Evolutionary conservation across 2,797 vertebrate species (phyloP), one percentile per base, ranked within the genome.

Genomic region (Salmo trutta): DNA sequence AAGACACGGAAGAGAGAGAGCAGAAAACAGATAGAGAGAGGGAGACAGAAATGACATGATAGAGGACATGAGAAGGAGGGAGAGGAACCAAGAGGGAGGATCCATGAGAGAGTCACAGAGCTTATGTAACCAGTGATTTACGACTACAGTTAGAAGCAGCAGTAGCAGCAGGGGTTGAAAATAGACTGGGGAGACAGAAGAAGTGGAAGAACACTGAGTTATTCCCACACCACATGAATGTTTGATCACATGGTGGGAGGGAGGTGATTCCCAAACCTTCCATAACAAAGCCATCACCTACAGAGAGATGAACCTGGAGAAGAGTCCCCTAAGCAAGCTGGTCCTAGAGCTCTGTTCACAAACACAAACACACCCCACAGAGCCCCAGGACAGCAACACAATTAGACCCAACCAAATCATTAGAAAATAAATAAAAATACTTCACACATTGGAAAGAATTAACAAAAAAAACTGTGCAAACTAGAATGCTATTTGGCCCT

Each of bases 101-200:
- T 8, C 41, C 10, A 47, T 47, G 41, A 47, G 56, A 62, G 56
- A 29, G 85, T 47, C 41, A 47, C 41, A 86, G 76, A 78, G 83
- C 89, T 94, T 95, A 93, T 84, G 89, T 94, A 94, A 94, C 85
- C 78, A 82, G 81, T 91, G 92, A 93, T 93, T 91, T 93, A 91
- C 86, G 90, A 89, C 84, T 85, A 31, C 82, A 87, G 85, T 85
- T 90, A 86, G 91, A 93, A 89, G 88, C 89, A 90, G 86, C 87
- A 87, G 91, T 90, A 90, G 88, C 90, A 91, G 86, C 87, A 88
- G 90, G 75, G 81, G 75, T 82, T 84, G 84, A 86, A 94, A 94
- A 94, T 93, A 94, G 94, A 93, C 89, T 47, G 41, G 12, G 41
- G 88, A 87, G 90, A 79, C 81, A 79, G 75, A 92, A 47, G 41